phyloP scores from a whole-genome alignment of 2,113 vertebrate species.

The Ivindomyrus marchei region DNA sequence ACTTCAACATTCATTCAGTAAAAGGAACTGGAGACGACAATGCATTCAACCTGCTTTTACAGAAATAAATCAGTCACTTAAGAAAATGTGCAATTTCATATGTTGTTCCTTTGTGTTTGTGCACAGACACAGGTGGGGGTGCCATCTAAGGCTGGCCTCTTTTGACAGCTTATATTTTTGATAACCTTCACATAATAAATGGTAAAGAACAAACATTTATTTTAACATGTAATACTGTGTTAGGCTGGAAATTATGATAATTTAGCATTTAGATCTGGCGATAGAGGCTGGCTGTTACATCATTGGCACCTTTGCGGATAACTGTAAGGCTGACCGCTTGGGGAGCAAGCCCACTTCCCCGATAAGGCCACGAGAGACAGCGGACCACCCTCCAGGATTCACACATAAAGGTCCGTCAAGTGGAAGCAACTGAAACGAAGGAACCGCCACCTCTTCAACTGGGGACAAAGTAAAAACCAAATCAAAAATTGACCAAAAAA shows the following conservation, averaged over 20 bases:
- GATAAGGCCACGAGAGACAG: background rate
- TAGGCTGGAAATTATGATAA: background rate
- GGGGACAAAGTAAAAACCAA: background rate
- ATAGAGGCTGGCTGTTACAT: background rate
- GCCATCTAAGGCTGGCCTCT: background rate
- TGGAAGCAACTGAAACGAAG: background rate
- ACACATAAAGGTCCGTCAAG: background rate
- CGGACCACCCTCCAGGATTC: background rate
- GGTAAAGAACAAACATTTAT: background rate
- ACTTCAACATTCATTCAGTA: background rate
- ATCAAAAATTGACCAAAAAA: background rate
- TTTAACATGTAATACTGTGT: background rate
- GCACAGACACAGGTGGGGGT: background rate
- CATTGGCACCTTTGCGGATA: background rate
- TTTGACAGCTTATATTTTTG: background rate
- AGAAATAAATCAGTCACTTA: background rate
- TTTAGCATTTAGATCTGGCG: background rate
- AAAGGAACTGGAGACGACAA: background rate
- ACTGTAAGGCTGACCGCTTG: background rate
- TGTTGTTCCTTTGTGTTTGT: conserved; percentile 8
- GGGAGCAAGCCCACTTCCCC: background rate
- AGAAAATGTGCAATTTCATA: conserved; percentile 1
- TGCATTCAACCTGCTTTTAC: background rate
- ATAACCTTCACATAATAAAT: background rate
- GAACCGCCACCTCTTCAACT: background rate